These are phyloP conservation scores for Alexandromys fortis DNA, from an alignment of 2,113 vertebrate species.

Conservation along the genomic window DNA sequence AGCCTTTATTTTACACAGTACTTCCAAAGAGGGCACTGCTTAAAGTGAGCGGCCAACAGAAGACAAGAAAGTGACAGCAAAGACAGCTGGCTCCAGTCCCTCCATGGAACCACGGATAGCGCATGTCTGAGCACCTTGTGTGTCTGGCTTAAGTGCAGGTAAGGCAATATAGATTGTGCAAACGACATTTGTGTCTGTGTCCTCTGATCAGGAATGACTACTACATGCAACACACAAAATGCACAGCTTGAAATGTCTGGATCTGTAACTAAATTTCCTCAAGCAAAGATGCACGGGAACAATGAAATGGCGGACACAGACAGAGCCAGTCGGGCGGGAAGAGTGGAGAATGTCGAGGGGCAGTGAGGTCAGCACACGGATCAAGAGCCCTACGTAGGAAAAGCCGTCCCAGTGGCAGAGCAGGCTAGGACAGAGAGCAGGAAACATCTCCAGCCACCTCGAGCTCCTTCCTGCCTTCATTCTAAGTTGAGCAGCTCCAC, in stretches of 20 bases:
- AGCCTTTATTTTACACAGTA: conserved; percentile 86
- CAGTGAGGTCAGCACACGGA: conserved; percentile 63
- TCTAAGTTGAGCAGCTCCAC: conserved; percentile 98
- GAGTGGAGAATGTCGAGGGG: conserved; percentile 4
- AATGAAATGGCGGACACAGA: conserved; percentile 73
- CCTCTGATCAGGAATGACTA: conserved; percentile 71
- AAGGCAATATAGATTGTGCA: conserved; percentile 91
- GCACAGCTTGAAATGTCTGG: conserved; percentile 86
- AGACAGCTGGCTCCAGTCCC: conserved; percentile 93
- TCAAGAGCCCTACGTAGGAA: conserved; percentile 71
- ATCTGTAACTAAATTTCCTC: conserved; percentile 72
- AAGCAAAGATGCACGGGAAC: conserved; percentile 82
- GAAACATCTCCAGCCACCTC: conserved; percentile 70
- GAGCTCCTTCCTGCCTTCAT: conserved; percentile 85
- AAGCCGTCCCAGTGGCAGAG: conserved; percentile 80
- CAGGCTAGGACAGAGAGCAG: conserved; percentile 70
- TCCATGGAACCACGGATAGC: conserved; percentile 84
- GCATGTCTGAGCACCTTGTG: conserved; percentile 86
- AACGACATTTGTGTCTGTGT: conserved; percentile 88
- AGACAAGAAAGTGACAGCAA: conserved; percentile 86
- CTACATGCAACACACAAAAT: conserved; percentile 89
- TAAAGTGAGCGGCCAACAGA: conserved; percentile 86
- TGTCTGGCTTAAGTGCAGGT: conserved; percentile 87
- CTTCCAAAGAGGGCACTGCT: conserved; percentile 83
- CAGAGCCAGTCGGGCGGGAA: conserved; percentile 78